Conservation (phyloP, 2,797 vertebrate species). For the Ambastaia sidthimunki region DNA sequence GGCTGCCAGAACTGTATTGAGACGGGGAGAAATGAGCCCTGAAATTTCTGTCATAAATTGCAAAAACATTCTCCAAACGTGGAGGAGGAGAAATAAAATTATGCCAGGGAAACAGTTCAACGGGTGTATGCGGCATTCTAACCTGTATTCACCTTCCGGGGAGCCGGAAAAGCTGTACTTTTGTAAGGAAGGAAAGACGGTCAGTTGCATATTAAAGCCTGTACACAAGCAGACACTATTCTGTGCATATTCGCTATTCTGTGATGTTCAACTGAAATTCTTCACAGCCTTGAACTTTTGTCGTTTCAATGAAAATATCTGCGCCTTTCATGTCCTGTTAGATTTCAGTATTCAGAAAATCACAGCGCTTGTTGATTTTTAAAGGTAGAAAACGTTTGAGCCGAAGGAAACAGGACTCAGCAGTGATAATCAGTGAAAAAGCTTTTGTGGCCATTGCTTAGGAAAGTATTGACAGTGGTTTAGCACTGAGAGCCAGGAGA, state of each 20-base stretch:
- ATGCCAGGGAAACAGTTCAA: slow-evolving; percentile 55
- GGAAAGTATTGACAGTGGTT: slow-evolving; percentile 41
- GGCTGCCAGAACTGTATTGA: slow-evolving; percentile 66
- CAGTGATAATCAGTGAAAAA: slow-evolving; percentile 10
- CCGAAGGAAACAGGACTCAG: slow-evolving; percentile 1
- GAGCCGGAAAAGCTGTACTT: neutral
- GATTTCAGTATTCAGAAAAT: neutral
- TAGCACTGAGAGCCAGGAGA: slow-evolving; percentile 1
- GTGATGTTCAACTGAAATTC: neutral
- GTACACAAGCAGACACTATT: neutral
- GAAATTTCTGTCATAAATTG: slow-evolving; percentile 65
- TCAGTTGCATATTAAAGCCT: slow-evolving; percentile 27
- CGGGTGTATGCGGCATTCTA: slow-evolving; percentile 54
- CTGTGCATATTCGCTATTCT: too few species aligned
- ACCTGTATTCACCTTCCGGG: neutral
- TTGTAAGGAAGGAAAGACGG: slow-evolving; percentile 21
- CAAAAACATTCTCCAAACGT: slow-evolving; percentile 47
- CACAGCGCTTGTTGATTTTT: slow-evolving; percentile 15
- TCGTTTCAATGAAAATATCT: slow-evolving; percentile 15
- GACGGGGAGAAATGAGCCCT: slow-evolving; percentile 62
- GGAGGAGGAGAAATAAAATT: slow-evolving; percentile 49
- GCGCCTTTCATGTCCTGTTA: neutral
- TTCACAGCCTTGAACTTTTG: neutral
- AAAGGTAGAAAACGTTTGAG: neutral
- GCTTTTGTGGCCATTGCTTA: slow-evolving; percentile 16